Percentiles rank a stretch among this genome's conserved stretches.
Conservation (phyloP, 2,113 vertebrate genomes). For the Rhinoderma darwinii region DNA sequence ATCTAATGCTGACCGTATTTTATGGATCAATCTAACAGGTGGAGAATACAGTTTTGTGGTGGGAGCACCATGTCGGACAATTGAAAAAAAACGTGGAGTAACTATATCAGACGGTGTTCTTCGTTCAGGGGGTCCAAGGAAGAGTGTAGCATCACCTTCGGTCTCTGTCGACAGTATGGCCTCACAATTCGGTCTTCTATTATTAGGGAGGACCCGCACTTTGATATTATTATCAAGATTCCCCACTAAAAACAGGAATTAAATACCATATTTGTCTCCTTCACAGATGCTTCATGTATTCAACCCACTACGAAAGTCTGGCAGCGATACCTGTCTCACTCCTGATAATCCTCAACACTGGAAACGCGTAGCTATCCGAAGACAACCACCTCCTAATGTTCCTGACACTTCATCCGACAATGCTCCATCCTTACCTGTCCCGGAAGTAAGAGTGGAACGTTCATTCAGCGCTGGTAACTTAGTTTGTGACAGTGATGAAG, state of each 20-base stretch:
- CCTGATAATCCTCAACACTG: constrained; percentile 52
- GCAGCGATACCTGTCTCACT: constrained; percentile 54
- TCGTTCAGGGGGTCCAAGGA: not conserved
- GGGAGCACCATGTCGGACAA: not conserved
- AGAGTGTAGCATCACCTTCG: too few relatives aligned
- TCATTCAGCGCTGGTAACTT: constrained; percentile 53
- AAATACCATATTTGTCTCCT: not conserved
- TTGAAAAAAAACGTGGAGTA: not conserved
- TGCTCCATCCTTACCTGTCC: constrained; percentile 14
- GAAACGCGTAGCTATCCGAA: constrained; percentile 28
- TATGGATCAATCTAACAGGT: too few relatives aligned
- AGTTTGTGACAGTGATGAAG: constrained; percentile 49
- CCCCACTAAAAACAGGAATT: not conserved
- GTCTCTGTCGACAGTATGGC: not conserved
- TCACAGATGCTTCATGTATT: constrained; percentile 55
- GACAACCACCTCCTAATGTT: not conserved
- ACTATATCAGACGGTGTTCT: not conserved
- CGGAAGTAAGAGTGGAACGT: constrained; percentile 53
- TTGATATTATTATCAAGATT: not conserved
- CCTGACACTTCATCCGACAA: not conserved
- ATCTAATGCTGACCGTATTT: too few relatives aligned
- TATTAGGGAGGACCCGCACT: not conserved
- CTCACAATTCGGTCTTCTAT: not conserved
- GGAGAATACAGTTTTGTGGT: not conserved
- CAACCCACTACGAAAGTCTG: constrained; percentile 54